Evolutionary conservation across 2,888 invertebrate species (phyloP), one percentile per base, ranked within the genome.

Genomic region (Sesia apiformis): DNA sequence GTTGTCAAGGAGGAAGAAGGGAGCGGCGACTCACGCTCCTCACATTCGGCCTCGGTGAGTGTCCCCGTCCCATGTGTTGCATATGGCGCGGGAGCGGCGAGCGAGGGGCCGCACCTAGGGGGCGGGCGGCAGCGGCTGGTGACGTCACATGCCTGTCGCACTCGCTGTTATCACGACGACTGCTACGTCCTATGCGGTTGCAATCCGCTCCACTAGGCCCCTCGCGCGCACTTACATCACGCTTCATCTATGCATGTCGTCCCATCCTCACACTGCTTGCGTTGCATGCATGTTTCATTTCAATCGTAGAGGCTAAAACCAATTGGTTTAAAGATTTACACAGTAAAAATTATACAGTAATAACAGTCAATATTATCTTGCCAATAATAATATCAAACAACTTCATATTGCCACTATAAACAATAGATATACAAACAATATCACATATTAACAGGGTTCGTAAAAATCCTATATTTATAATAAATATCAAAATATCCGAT

Each of bases 21-120:
- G 74, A 88, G 88, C 78, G 83, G 84, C 66, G 88, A 88, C 76
- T 89, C 90, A 66, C 82, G 74, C 59, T 84, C 85, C 69, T 85
- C 85, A 65, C 78, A 78, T 70, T 76, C 81, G 67, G 72, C 78
- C 63, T 81, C 84, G 83, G 87, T 84, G 79, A 86, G 88, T 81
- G 70, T 72, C 64, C 66, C 69, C 60, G 46, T 46, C 56, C 70
- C 60, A 53, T 56, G 49, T 53, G 38, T 39, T 39, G 63, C 51
- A 60, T 60, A 60, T 53, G 57, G 56, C 40, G 59, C 66, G 65
- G 57, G 65, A 61, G 61, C 51, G 50, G 56, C 63, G 65, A 60
- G 69, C 68, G 69, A 70, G 75, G 72, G 74, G 78, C 72, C 76
- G 75, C 76, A 70, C 74, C 74, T 67, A 63, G 62, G 67, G 63